phyloP scores from a whole-genome alignment of 2,113 vertebrate genomes.

The Sclerurus mexicanus region DNA sequence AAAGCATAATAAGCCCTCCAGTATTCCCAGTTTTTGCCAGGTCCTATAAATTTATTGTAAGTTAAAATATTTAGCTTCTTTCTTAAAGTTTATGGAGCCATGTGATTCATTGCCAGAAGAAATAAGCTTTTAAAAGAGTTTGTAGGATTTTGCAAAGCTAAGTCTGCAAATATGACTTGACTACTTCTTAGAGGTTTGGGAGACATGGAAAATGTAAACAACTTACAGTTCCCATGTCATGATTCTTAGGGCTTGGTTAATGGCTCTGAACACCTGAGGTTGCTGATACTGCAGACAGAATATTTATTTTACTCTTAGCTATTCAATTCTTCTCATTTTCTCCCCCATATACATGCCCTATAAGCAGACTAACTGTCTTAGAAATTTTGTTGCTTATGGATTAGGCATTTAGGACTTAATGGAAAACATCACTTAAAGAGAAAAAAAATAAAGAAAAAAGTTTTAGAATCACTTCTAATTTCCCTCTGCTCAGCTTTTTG shows the following conservation, averaged over 20 bases:
- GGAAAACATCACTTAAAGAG: neutral
- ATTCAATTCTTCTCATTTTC: neutral
- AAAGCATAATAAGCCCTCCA: neutral
- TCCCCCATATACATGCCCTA: accelerated
- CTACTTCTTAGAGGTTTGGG: neutral
- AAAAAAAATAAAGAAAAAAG: neutral
- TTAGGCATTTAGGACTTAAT: neutral
- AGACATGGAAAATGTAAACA: neutral
- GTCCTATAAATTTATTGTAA: neutral
- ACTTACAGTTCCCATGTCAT: neutral
- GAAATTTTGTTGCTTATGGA: neutral
- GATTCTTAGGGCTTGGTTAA: neutral
- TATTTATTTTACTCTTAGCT: neutral
- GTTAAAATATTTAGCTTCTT: neutral
- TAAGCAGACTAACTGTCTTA: neutral
- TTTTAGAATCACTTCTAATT: neutral
- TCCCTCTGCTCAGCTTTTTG: neutral
- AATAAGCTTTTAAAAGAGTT: neutral
- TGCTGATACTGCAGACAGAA: neutral
- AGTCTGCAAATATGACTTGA: neutral
- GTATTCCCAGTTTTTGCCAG: neutral
- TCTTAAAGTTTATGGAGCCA: neutral
- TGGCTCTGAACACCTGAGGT: neutral
- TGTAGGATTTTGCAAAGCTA: neutral
- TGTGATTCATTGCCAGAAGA: neutral